Conservation (phyloP, 2,888 invertebrate species). For the Tipula lateralis region DNA sequence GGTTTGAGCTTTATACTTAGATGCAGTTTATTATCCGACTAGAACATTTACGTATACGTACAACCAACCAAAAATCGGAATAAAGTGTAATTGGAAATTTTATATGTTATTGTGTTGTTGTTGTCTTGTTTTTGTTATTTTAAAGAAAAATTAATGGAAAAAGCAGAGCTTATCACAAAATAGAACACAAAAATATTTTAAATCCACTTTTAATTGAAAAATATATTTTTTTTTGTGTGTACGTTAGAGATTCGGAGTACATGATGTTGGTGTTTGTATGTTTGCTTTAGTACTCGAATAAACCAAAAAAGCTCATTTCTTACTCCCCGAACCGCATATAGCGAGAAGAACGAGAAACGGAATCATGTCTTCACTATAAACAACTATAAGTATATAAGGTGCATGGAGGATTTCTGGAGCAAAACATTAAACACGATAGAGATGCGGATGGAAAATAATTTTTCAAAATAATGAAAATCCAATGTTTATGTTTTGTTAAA, state of each 20-base stretch:
- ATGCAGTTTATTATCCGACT: background rate
- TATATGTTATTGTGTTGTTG: background rate
- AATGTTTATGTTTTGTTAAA: background rate
- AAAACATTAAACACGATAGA: background rate
- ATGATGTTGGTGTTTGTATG: background rate
- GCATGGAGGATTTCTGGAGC: background rate
- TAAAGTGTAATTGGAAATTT: background rate
- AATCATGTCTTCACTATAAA: background rate
- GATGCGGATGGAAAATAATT: background rate
- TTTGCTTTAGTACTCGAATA: background rate
- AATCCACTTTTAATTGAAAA: constrained; percentile 6
- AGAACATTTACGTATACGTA: too few relatives aligned
- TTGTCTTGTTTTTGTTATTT: background rate
- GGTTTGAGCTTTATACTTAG: background rate
- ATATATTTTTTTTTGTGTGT: background rate
- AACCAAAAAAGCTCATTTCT: background rate
- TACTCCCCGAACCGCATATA: background rate
- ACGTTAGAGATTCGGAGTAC: background rate
- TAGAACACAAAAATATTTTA: constrained; percentile 5
- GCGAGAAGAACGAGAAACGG: background rate
- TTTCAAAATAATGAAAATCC: background rate
- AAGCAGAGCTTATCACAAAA: background rate
- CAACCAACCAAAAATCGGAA: background rate
- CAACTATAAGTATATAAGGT: background rate
- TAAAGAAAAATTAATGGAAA: background rate